Conservation (phyloP, 2,888 invertebrate genomes). For the Drosophila trichaetosa region DNA sequence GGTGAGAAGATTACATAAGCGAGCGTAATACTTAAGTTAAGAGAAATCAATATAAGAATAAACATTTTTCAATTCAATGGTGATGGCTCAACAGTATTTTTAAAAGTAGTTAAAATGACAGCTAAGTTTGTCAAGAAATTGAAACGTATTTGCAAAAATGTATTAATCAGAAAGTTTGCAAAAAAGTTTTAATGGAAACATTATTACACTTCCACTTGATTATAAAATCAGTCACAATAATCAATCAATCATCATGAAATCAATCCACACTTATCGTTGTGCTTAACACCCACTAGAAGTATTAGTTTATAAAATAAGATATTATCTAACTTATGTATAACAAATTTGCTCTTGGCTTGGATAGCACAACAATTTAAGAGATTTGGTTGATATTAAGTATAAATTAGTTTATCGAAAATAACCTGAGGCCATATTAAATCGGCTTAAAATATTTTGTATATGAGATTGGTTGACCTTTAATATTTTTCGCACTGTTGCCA, state of each 20-base stretch:
- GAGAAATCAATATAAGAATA: conserved; percentile 23
- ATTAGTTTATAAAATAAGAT: neutral
- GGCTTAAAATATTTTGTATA: conserved; percentile 5
- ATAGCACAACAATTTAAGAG: neutral
- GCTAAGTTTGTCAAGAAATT: neutral
- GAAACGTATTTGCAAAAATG: neutral
- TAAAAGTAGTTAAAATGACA: neutral
- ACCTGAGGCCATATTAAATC: neutral
- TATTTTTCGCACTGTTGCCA: conserved; percentile 16
- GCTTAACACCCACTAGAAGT: neutral
- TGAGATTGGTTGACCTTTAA: conserved; percentile 32
- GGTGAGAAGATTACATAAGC: conserved; percentile 9
- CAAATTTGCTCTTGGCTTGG: neutral
- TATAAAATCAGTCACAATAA: neutral
- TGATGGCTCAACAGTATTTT: neutral
- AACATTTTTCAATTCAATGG: neutral
- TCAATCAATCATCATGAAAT: neutral
- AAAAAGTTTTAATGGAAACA: neutral
- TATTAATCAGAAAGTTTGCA: neutral
- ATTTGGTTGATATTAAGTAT: neutral
- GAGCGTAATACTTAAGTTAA: neutral
- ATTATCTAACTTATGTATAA: neutral
- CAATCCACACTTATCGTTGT: neutral
- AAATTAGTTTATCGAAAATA: too few species aligned
- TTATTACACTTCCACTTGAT: neutral